Evolutionary conservation across 1,140 invertebrate species (phyloP).

Genomic region (Micrasema longulum): DNA sequence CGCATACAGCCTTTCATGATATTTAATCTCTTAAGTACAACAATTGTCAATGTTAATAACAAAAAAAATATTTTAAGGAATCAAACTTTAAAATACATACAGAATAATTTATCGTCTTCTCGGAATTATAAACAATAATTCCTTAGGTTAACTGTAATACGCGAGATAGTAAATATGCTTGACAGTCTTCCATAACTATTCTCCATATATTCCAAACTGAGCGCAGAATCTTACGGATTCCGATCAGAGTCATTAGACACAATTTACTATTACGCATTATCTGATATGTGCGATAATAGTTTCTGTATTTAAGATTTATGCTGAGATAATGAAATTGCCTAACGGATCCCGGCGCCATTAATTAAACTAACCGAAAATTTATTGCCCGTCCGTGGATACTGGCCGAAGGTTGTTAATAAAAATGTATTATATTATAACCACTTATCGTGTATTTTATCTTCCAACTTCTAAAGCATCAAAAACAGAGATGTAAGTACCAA

Average conservation of each 20-base stretch:
- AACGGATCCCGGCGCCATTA: constrained; percentile 13
- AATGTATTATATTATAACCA: constrained; percentile 12
- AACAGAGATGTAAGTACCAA: constrained; percentile 31
- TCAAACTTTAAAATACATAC: too few species aligned
- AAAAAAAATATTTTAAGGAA: too few species aligned
- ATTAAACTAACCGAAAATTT: constrained; percentile 26
- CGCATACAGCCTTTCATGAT: too few species aligned
- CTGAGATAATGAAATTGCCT: constrained; percentile 24
- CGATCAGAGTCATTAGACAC: constrained; percentile 4
- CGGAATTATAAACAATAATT: too few species aligned
- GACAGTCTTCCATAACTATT: too few species aligned
- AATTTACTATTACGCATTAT: background rate
- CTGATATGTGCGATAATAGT: constrained; percentile 33
- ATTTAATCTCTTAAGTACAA: too few species aligned
- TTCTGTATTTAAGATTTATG: constrained; percentile 18
- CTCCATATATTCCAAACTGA: background rate
- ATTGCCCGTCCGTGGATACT: constrained; percentile 11
- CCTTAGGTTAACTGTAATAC: too few species aligned
- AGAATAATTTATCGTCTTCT: too few species aligned
- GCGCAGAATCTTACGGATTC: constrained; percentile 1
- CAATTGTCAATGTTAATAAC: too few species aligned
- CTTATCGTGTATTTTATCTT: constrained; percentile 26
- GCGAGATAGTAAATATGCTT: too few species aligned
- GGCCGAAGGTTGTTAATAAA: constrained; percentile 27
- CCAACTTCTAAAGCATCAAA: constrained; percentile 2